Conservation (phyloP, 1,140 invertebrate genomes). For the Cataglyphis hispanica region DNA sequence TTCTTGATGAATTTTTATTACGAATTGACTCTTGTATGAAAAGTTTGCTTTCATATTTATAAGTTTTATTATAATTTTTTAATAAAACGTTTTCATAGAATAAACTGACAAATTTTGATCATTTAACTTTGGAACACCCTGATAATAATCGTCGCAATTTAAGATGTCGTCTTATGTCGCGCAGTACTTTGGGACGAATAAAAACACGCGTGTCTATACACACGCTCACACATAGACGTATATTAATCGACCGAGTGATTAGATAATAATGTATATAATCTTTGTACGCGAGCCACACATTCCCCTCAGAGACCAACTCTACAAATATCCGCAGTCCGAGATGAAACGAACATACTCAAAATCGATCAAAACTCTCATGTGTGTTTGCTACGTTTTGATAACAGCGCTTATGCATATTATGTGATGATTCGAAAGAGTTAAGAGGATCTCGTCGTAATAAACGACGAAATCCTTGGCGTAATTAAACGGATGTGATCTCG, state of each 20-base stretch:
- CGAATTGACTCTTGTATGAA: too few species aligned
- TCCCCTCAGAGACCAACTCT: neutral
- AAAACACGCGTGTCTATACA: constrained; percentile 30
- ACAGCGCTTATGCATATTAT: neutral
- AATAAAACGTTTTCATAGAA: too few species aligned
- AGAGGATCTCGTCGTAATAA: neutral
- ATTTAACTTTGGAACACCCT: neutral
- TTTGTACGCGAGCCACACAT: constrained; percentile 59
- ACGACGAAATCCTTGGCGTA: neutral
- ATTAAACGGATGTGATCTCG: constrained; percentile 9
- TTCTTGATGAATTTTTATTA: too few species aligned
- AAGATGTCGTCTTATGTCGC: constrained; percentile 21
- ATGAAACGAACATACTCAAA: neutral
- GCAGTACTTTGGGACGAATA: constrained; percentile 3
- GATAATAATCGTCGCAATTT: neutral
- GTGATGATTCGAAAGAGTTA: constrained; percentile 22
- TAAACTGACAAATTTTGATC: too few species aligned
- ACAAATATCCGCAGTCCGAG: neutral
- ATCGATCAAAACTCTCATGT: constrained; percentile 10
- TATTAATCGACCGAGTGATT: constrained; percentile 66
- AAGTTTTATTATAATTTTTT: too few species aligned
- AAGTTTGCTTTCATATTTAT: too few species aligned
- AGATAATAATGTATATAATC: constrained; percentile 75
- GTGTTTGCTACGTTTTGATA: constrained; percentile 22
- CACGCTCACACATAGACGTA: constrained; percentile 45